These are phyloP conservation scores for Argya squamiceps DNA, from an alignment of 2,797 vertebrate genomes.

Conservation along the genomic window DNA sequence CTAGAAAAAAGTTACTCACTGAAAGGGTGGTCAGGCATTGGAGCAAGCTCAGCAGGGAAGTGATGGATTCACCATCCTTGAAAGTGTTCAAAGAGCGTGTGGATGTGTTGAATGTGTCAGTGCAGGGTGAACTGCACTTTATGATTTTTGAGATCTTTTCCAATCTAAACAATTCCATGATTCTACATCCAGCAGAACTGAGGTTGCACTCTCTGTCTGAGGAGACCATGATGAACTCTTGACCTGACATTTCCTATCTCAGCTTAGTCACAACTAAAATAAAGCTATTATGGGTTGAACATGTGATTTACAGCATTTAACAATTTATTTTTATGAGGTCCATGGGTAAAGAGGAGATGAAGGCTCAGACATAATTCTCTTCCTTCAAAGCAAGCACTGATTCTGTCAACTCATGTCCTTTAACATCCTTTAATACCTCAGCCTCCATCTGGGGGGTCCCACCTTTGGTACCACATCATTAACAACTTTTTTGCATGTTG, in stretches of 20 bases:
- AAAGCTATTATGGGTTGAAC: background rate
- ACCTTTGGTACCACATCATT: background rate
- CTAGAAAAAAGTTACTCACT: background rate
- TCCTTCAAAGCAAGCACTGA: background rate
- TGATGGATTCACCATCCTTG: background rate
- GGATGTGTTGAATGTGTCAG: background rate
- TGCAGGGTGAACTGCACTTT: accelerated
- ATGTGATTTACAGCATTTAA: background rate
- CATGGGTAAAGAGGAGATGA: background rate
- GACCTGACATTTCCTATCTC: background rate
- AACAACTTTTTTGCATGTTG: background rate
- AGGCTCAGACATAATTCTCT: background rate
- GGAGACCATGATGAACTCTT: background rate
- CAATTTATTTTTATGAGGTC: background rate
- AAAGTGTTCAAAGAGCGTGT: background rate
- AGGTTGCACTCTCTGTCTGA: background rate
- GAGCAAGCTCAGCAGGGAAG: background rate
- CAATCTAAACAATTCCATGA: background rate
- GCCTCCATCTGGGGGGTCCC: accelerated
- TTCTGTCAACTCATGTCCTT: background rate
- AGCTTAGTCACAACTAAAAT: background rate
- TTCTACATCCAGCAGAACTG: background rate
- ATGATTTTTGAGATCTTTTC: background rate
- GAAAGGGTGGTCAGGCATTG: background rate
- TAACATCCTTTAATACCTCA: background rate